Evolutionary conservation across 2,888 invertebrate genomes (phyloP).

Genomic region (Drosophila helvetica): DNA sequence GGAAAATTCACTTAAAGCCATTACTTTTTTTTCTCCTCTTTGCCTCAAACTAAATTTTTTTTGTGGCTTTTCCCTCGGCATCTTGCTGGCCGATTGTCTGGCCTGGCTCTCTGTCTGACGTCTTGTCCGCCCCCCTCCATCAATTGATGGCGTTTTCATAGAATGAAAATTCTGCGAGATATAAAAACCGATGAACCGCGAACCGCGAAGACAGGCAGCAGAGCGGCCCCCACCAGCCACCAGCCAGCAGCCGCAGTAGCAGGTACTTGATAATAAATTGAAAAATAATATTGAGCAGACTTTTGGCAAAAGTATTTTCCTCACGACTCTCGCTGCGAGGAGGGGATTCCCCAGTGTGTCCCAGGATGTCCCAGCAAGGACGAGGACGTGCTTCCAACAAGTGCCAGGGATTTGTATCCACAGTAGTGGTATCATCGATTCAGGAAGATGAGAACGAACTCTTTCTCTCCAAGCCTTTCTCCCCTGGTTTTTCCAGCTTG

Average conservation of each 20-base stretch:
- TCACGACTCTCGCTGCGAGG: slow-evolving; percentile 8
- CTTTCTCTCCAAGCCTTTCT: slow-evolving; percentile 9
- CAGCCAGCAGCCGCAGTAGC: slow-evolving; percentile 16
- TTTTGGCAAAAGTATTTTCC: slow-evolving; percentile 32
- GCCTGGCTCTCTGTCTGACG: slow-evolving; percentile 9
- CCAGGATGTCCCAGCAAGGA: slow-evolving; percentile 21
- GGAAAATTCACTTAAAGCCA: slow-evolving; percentile 55
- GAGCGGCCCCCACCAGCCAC: slow-evolving; percentile 2
- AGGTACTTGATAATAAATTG: slow-evolving; percentile 74
- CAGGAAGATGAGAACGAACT: slow-evolving; percentile 3
- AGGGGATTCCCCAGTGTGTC: slow-evolving; percentile 26
- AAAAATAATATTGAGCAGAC: slow-evolving; percentile 68
- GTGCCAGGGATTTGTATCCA: slow-evolving; percentile 36
- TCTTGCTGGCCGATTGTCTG: neutral
- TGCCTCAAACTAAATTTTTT: slow-evolving; percentile 50
- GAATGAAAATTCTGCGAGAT: slow-evolving; percentile 47
- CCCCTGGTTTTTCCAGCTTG: slow-evolving; percentile 3
- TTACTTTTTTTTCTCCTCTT: slow-evolving; percentile 33
- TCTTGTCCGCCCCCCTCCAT: slow-evolving; percentile 32
- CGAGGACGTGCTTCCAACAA: slow-evolving; percentile 43
- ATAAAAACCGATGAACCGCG: slow-evolving; percentile 50
- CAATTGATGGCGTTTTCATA: slow-evolving; percentile 63
- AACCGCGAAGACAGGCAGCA: slow-evolving; percentile 24
- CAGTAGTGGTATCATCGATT: slow-evolving; percentile 10
- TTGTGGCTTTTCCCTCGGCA: slow-evolving; percentile 9